Evolutionary conservation across 2,797 vertebrate genomes (phyloP), one percentile per base, ranked within the genome.

Genomic region (Sebastes trivittatus): DNA sequence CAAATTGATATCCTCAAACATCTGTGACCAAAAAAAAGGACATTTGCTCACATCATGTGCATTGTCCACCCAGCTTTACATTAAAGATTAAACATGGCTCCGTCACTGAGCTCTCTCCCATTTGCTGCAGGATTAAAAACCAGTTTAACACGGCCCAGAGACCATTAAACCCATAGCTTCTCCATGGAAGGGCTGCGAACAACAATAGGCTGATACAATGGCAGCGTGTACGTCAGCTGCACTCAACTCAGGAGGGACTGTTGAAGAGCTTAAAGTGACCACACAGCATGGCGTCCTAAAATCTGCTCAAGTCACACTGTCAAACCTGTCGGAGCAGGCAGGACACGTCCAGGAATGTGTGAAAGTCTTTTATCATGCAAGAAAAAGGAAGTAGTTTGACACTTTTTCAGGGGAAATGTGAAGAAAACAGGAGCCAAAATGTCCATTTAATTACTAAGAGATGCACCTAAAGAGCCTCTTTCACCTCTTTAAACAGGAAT

Each of bases 161-260:
- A 87, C 83, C 86, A 90, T 93, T 90, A 92, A 92, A 89, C 89
- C 85, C 81, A 92, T 82, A 77, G 79, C 79, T 85, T 78, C 83
- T 77, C 76, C 61, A 71, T 62, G 67, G 73, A 77, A 69, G 70
- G 23, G 73, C 76, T 66, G 70, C 75, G 75, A 62, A 88, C 72
- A 81, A 88, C 78, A 90, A 88, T 68, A 49, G 65, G 76, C 58
- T 68, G 81, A 86, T 60, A 83, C 84, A 90, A 83, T 68, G 72
- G 80, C 71, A 36, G 58, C 29, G 52, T 23, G 34, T 32, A 69
- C 49, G 25, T 84, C 82, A 82, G 81, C 85, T 78, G 80, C 72
- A 82, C 75, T 78, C 66, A 20, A n/a, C 68, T 77, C 72, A 56
- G 56, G 25, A n/a, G 73, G 22, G 52, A 61, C 66, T 5, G 59